Base-by-base conservation (phyloP, 2,888 invertebrate genomes). In the Eilema depressum region DNA sequence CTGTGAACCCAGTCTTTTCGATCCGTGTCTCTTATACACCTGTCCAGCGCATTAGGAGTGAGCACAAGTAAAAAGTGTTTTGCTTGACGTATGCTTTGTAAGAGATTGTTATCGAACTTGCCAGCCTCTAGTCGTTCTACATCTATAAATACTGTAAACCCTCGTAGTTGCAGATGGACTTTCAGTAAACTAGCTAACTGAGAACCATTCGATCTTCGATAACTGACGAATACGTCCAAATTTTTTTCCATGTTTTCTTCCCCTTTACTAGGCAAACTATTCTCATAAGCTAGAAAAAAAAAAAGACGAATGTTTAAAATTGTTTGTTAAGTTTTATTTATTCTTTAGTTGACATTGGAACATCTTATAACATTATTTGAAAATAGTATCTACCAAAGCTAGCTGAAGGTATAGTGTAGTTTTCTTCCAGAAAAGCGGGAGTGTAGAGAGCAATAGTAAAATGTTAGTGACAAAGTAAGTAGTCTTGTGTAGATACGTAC, bases 1-100 rank as follows among this genome's bases (percentile, higher is more conserved):
- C 98, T 97, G 94, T 99, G 99, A 73, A 99, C 99, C 99, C 99
- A 99, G 96, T 99, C 99, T 95, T 99, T 99, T 92, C 98, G 97
- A 70, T 99, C 99, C 25, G 94, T 96, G 90, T 99, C 99, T 71
- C 97, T 97, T 82, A 98, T 96, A 91, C 99, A 99, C 85, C 99
- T 96, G 85, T 99, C 99, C 81, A 99, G 96, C 28, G 99, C 98
- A 85, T 98, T 97, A 8, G 99, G 99, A 65, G 99, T 99, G 74
- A 99, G 96, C 66, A 99, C 99, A 76, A 99, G 96, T 79, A 99
- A 96, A 94, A 99, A 99, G 93, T 99, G 98, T 93, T 98, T 98
- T 25, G 99, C 99, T 88, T 99, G 98, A 83, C 98, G 97, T 90
- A 99, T 99, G 93, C 99, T 99, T 93, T 99, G 98, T 77, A 99